Evolutionary conservation across 1,140 invertebrate genomes (phyloP).

Genomic region (Cotesia typhae): DNA sequence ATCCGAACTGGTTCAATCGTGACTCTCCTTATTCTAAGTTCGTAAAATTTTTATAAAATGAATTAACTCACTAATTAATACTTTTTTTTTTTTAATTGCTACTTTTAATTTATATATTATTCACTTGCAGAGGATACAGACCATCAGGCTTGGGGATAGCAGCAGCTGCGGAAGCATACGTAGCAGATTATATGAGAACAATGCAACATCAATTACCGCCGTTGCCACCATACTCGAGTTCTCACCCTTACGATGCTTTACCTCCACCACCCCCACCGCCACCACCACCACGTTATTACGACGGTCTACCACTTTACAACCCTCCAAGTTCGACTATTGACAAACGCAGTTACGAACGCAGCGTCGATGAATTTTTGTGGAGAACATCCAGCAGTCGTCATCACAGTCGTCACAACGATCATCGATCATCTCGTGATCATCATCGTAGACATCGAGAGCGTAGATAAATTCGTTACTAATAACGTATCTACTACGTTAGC

Average conservation of each 20-base stretch:
- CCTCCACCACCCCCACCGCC: slow-evolving; percentile 70
- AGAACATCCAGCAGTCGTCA: slow-evolving; percentile 70
- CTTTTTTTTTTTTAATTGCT: background rate
- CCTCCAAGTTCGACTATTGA: slow-evolving; percentile 70
- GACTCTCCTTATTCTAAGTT: slow-evolving; percentile 60
- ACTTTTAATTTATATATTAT: slow-evolving; percentile 8
- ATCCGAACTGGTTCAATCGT: slow-evolving; percentile 58
- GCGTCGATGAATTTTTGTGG: slow-evolving; percentile 90
- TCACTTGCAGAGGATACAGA: slow-evolving; percentile 54
- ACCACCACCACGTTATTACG: slow-evolving; percentile 80
- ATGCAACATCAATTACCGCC: slow-evolving; percentile 82
- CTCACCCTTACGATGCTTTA: slow-evolving; percentile 76
- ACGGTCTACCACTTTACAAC: slow-evolving; percentile 74
- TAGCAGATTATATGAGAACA: slow-evolving; percentile 82
- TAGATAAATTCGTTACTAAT: slow-evolving; percentile 51
- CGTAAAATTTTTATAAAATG: slow-evolving; percentile 24
- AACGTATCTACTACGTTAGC: background rate
- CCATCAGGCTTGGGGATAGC: slow-evolving; percentile 64
- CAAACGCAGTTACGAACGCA: slow-evolving; percentile 85
- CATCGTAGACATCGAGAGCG: slow-evolving; percentile 62
- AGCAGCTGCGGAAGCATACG: slow-evolving; percentile 78
- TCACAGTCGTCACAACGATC: slow-evolving; percentile 53
- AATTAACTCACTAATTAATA: slow-evolving; percentile 1
- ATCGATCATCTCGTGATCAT: slow-evolving; percentile 61
- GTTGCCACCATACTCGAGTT: slow-evolving; percentile 73